phyloP scores from a whole-genome alignment of 2,113 vertebrate genomes.

The Sceloporus undulatus region DNA sequence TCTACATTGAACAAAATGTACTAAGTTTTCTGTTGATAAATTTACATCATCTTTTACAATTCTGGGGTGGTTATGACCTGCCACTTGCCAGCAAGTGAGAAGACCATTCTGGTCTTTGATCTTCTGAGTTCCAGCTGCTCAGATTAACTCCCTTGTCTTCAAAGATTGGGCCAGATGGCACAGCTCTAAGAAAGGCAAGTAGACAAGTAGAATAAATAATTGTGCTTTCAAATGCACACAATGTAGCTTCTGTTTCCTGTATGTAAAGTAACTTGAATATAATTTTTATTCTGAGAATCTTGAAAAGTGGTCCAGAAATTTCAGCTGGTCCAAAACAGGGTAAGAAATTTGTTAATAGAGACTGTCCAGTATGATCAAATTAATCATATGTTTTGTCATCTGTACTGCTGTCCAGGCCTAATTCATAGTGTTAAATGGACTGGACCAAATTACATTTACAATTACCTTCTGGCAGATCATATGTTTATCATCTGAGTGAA shows the following conservation, averaged over 20 bases:
- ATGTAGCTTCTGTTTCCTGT: too few relatives aligned
- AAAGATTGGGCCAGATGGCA: neutral
- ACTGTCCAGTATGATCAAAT: neutral
- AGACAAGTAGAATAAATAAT: too few relatives aligned
- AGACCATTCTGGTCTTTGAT: neutral
- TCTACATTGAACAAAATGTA: neutral
- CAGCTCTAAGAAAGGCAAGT: too few relatives aligned
- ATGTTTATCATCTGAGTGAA: neutral
- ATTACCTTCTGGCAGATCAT: neutral
- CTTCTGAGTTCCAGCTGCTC: neutral
- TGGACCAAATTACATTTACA: neutral
- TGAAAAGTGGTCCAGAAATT: neutral
- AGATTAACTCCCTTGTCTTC: neutral
- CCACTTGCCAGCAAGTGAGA: neutral
- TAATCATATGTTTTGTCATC: neutral
- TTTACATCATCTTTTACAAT: conserved; percentile 4
- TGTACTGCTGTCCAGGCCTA: neutral
- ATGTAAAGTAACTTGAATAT: neutral
- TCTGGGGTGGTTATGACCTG: neutral
- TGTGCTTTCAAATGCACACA: too few relatives aligned
- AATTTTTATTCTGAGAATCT: neutral
- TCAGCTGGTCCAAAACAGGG: too few relatives aligned
- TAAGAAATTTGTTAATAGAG: neutral
- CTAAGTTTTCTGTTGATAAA: conserved; percentile 26
- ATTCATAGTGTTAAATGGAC: neutral